Evolutionary conservation across 2,888 invertebrate genomes (phyloP), one percentile per base, ranked within the genome.

Genomic region (Pterobdella sp.): DNA sequence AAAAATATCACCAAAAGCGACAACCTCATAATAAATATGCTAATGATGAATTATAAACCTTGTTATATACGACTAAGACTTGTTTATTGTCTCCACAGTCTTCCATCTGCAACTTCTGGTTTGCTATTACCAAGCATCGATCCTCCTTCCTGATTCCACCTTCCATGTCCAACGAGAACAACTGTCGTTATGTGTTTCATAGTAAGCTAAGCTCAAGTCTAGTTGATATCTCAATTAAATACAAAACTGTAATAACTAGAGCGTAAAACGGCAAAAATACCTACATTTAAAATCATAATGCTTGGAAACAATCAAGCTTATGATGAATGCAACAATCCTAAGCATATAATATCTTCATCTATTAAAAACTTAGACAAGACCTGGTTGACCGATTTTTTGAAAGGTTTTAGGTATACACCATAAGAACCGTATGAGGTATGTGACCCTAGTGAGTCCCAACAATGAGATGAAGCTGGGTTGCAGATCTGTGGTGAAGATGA

Each of bases 401-500:
- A 1, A 14, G 42, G 22, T 31, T 14, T 29, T 14, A 69, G 52
- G n/a, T 26, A 14, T 4, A 69, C 10, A 26, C 52, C 14, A 52
- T 69, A 69, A 22, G 69, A 69, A 7, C 49, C 37, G 26, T 52
- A 52, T 29, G 29, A 18, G 0, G 49, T 32, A 34, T 69, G 49
- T 1, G 18, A 29, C 52, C 69, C 69, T 14, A 29, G 1, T 0
- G 36, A 31, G 49, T 69, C 69, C 69, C 49, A 52, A 32, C 69
- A 69, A 29, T 31, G 14, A 18, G 26, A 29, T 1, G 22, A 31
- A 1, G 18, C 37, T 3, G 14, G 49, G 49, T 49, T 37, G 52
- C 69, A 69, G n/a, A 69, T 69, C 69, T 69, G 69, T 42, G 4
- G 22, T 34, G 32, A 66, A 34, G n/a, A n/a, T n/a, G n/a, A n/a